Evolutionary conservation across 2,888 invertebrate species (phyloP), one percentile per base, ranked within the genome.

Genomic region (Temnothorax rugatulus): DNA sequence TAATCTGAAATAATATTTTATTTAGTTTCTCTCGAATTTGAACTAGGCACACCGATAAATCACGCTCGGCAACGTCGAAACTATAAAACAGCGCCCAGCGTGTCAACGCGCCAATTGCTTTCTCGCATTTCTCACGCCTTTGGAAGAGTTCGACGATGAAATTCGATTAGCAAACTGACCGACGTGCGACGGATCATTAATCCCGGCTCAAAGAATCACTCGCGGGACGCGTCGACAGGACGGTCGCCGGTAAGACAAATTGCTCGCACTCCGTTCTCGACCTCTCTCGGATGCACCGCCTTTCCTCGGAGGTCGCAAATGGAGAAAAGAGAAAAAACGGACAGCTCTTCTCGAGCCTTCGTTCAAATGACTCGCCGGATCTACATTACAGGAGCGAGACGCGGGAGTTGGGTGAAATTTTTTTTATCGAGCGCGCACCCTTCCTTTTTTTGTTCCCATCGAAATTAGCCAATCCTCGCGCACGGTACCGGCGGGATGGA

Each of bases 121-220:
- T 44, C 9, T 18, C n/a, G n/a, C 47, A 68, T 44, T 77, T 68
- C 44, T 68, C 68, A 57, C 25, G 41, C 41, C 15, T 68, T n/a
- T 54, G 44, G 25, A 77, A 25, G 68, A 68, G 50, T 44, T 44
- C 21, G 68, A 77, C 68, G 68, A 57, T 77, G 44, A 77, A 77
- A 77, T 77, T 68, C 77, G 77, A 77, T 77, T 77, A 77, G 68
- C 68, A 68, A 66, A 68, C 77, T 77, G 77, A 77, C 77, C 77
- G 68, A 77, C 66, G 68, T 66, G 77, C 41, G 41, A 54, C 25
- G 68, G 54, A 66, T 66, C 77, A 77, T 77, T 68, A 77, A 77
- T 77, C 44, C 68, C 29, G n/a, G 29, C 29, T 44, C 77, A 13
- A 57, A 47, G 68, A 68, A 68, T 77, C 77, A 77, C 54, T 77